Evolutionary conservation across 2,888 invertebrate species (phyloP), one percentile per base, ranked within the genome.

Genomic region (Galeruca laticollis): DNA sequence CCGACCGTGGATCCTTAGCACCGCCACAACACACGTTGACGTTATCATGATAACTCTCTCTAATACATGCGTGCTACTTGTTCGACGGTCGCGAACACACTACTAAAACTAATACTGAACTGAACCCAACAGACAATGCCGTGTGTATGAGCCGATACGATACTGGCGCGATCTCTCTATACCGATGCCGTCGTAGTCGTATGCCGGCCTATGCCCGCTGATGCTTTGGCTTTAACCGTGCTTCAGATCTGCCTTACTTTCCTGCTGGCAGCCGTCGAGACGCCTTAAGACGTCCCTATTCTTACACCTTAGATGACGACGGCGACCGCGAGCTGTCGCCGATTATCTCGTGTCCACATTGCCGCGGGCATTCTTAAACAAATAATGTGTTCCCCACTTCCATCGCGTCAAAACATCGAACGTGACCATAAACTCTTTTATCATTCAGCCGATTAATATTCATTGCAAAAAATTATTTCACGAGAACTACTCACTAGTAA

Each of bases 21-120:
- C 66, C 77, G 76, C 76, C 81, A 81, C 76, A 78, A 79, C 79
- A 78, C 80, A 78, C 82, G 82, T 81, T 76, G 75, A 78, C 82
- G 82, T 81, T 76, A 75, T 80, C 73, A 71, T 73, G 86, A 82
- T 77, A 73, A 75, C 73, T 71, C 72, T 72, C 74, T 76, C 76
- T 86, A 78, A 86, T 78, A 77, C 76, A 76, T 77, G 77, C 83
- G 81, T 83, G 80, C 81, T 83, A 79, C 80, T 80, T 85, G 84
- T 87, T 87, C 86, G 88, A 85, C 86, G 88, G 88, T 77, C 82
- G 82, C 80, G 82, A 80, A 78, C 81, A 83, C 87, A 87, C 87
- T 88, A 78, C 64, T 65, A 43, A 66, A 69, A 69, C 69, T 63
- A 69, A 69, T 69, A 69, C 69, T 60, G 69, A 69, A 67, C 57